Evolutionary conservation across 2,113 vertebrate genomes (phyloP).

Genomic region (Labeo catla): DNA sequence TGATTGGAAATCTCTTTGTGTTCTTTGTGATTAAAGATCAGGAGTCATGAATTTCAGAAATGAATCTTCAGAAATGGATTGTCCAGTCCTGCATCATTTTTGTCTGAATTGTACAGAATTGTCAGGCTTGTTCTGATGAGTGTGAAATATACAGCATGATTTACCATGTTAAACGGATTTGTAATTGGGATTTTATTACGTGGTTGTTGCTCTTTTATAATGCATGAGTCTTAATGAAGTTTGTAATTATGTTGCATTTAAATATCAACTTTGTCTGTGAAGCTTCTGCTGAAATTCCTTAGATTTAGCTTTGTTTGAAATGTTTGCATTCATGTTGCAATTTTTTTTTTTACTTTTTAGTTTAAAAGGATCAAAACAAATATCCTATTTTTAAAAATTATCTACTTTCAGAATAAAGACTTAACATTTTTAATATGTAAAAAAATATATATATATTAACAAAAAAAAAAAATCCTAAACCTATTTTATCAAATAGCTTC

Average conservation of each 20-base stretch:
- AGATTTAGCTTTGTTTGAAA: neutral
- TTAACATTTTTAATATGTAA: neutral
- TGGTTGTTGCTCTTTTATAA: neutral
- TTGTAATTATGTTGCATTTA: neutral
- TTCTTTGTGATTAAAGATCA: neutral
- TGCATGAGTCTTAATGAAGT: neutral
- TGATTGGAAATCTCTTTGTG: neutral
- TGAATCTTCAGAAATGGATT: neutral
- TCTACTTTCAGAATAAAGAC: neutral
- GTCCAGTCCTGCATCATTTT: constrained; percentile 19
- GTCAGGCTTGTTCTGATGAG: neutral
- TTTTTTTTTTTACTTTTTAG: neutral
- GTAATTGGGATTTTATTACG: neutral
- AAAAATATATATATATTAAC: too few relatives aligned
- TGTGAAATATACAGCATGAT: neutral
- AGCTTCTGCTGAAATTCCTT: neutral
- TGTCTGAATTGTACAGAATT: constrained; percentile 3
- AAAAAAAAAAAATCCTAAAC: too few relatives aligned
- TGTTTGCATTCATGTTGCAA: neutral
- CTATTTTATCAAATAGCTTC: too few relatives aligned
- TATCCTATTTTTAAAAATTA: neutral
- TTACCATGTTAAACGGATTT: neutral
- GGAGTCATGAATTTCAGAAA: constrained; percentile 12
- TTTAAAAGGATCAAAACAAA: neutral
- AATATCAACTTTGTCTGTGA: neutral